phyloP scores from a whole-genome alignment of 2,113 vertebrate genomes.

The Triplophysa tibetana region DNA sequence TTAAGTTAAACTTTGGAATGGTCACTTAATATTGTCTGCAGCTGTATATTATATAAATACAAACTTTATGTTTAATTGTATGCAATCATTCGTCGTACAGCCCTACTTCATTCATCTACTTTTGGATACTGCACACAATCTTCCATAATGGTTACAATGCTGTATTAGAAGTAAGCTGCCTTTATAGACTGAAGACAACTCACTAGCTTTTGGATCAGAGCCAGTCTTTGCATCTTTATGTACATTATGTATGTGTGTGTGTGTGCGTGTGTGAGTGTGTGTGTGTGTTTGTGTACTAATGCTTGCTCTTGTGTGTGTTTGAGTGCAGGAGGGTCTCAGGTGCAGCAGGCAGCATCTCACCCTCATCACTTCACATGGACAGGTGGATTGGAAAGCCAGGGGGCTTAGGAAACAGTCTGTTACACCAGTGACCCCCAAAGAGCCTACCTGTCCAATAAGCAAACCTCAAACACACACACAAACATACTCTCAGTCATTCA shows the following conservation, averaged over 20 bases:
- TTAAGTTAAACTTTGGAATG: no score
- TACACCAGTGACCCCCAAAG: constrained; percentile 35
- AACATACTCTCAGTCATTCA: constrained; percentile 20
- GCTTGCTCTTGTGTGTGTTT: background rate
- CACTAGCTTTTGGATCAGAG: background rate
- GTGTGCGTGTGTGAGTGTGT: no score
- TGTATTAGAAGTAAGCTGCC: constrained; percentile 10
- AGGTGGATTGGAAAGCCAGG: constrained; percentile 39
- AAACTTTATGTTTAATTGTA: no score
- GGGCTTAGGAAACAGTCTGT: constrained; percentile 39
- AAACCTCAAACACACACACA: constrained; percentile 20
- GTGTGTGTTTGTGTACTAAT: no score
- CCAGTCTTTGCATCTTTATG: background rate
- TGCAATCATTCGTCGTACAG: no score
- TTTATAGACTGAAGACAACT: constrained; percentile 11
- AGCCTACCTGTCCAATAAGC: constrained; percentile 4
- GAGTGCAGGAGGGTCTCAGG: constrained; percentile 20
- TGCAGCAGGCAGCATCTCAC: constrained; percentile 29
- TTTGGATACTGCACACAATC: no score
- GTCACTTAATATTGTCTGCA: no score
- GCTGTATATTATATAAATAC: no score
- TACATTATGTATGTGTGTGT: background rate
- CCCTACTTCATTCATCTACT: no score
- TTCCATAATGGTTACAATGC: no score
- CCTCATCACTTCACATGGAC: constrained; percentile 32